These are phyloP conservation scores for Batillaria attramentaria DNA, from an alignment of 1,140 invertebrate species.

Conservation along the genomic window DNA sequence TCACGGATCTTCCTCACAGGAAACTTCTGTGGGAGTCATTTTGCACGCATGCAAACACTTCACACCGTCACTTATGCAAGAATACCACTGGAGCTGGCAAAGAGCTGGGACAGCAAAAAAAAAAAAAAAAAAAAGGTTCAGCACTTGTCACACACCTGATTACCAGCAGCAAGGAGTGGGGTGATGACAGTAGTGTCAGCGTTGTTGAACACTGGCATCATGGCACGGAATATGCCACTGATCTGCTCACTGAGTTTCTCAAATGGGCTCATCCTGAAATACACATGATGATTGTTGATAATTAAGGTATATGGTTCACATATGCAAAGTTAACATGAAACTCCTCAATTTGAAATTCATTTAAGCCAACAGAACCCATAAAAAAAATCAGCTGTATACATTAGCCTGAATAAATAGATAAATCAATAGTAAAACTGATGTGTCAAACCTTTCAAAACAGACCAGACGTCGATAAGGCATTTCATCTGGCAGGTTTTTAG, in stretches of 20 bases:
- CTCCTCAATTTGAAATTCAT: too few relatives aligned
- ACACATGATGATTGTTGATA: too few relatives aligned
- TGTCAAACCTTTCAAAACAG: slow-evolving; percentile 64
- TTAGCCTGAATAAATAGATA: background rate
- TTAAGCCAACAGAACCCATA: background rate
- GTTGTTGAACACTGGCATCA: slow-evolving; percentile 63
- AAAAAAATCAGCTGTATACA: background rate
- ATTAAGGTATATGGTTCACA: too few relatives aligned
- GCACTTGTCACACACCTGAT: slow-evolving; percentile 51
- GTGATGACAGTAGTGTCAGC: slow-evolving; percentile 63
- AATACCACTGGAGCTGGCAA: background rate
- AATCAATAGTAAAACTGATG: too few relatives aligned
- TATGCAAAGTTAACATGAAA: too few relatives aligned
- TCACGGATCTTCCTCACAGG: too few relatives aligned
- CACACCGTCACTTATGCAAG: background rate
- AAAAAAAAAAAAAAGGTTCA: background rate
- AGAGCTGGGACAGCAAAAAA: background rate
- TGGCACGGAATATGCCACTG: slow-evolving; percentile 58
- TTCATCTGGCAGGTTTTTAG: slow-evolving; percentile 49
- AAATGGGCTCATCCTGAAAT: slow-evolving; percentile 33
- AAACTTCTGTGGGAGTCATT: too few relatives aligned
- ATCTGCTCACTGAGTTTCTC: slow-evolving; percentile 44
- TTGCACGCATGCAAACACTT: background rate
- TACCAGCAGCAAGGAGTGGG: slow-evolving; percentile 63
- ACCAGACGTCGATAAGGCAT: slow-evolving; percentile 59